Base-by-base conservation (phyloP, 2,113 vertebrate genomes). In the Albula glossodonta region DNA sequence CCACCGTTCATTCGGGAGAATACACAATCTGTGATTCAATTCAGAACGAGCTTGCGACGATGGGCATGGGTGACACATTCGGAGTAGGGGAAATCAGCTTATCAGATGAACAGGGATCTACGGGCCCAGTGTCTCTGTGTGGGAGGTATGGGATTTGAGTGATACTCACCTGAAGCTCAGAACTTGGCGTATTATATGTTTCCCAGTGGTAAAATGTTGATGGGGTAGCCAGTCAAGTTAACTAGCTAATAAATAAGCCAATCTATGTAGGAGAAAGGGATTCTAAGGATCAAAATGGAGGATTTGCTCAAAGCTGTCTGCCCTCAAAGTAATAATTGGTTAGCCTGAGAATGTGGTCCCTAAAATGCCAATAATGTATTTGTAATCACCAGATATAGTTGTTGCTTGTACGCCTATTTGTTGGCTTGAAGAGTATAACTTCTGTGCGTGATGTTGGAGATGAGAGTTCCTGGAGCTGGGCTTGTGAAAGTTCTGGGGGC, bases 21-120 rank as follows among this genome's bases (percentile, higher is more conserved):
- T 88, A 87, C 90, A 82, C 78, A 88, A 90, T 94, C 93, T 91
- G 88, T 82, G 87, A 91, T 89, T 92, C 87, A 89, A 89, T 93
- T 91, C 82, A 41, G 81, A 90, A 83, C 86, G 84, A 89, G 86
- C 78, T 83, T 70, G 77, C 74, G 80, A 88, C 85, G 88, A 53
- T 85, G 86, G 83, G 87, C 90, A 84, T 81, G 87, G 91, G 88
- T 90, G 87, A 88, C 66, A 63, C 86, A 84, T 86, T 78, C 51
- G 2, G 25, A 87, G 82, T 74, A 85, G 19, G 60, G 60, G 79
- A 51, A 81, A 78, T 49, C 41, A 81, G 80, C 79, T 80, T 48
- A 66, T 80, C 78, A 85, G 78, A 66, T 4, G 12, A 79, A 66
- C 80, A 78, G 56, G 56, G 60, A 50, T 81, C 17, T 48, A 49